Evolutionary conservation across 2,113 vertebrate species (phyloP).

Genomic region (Clarias gariepinus): DNA sequence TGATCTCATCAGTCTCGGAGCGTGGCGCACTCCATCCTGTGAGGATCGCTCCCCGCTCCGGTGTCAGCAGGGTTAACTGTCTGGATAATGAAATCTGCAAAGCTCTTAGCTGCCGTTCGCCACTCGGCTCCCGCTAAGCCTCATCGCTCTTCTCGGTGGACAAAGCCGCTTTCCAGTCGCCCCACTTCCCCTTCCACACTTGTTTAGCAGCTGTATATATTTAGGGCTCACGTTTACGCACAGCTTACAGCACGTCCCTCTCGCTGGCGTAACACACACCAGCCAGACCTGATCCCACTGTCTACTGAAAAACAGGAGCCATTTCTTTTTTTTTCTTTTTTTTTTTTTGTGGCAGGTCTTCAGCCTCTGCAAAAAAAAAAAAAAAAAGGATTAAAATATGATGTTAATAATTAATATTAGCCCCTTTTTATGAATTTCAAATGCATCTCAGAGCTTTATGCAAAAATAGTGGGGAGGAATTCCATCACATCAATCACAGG

Average conservation of each 20-base stretch:
- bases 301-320: background rate
- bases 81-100: conserved; percentile 83
- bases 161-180: conserved; percentile 32
- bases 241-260: conserved; percentile 6
- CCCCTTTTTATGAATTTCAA: background rate
- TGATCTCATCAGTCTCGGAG: conserved; percentile 79
- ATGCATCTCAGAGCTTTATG: background rate
- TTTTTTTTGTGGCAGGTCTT: background rate
- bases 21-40: conserved; percentile 72
- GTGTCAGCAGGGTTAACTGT: conserved; percentile 82
- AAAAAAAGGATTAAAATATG: background rate
- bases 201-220: conserved; percentile 48
- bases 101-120: conserved; percentile 77
- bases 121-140: conserved; percentile 70
- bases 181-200: conserved; percentile 22
- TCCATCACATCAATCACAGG: background rate
- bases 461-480: background rate
- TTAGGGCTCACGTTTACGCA: background rate
- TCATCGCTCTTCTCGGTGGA: conserved; percentile 49
- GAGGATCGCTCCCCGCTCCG: conserved; percentile 75
- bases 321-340: too few relatives aligned
- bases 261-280: too few relatives aligned
- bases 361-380: background rate
- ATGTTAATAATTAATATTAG: conserved; percentile 13
- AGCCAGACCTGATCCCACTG: background rate